phyloP scores from a whole-genome alignment of 2,888 invertebrate genomes.

The Sesia bembeciformis region DNA sequence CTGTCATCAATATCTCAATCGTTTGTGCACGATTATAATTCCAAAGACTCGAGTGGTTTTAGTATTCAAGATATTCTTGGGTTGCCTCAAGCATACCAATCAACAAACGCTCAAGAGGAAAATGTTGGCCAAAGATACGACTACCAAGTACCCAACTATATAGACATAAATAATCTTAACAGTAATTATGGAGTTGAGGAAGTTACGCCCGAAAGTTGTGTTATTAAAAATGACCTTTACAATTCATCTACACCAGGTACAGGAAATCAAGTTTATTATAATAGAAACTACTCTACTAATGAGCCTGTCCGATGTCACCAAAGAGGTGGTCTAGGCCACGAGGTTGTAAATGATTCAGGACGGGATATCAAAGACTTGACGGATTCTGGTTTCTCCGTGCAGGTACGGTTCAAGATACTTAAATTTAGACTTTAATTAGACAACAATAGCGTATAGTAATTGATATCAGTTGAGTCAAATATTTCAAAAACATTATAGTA shows the following conservation, averaged over 20 bases:
- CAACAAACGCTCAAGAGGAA: conserved; percentile 27
- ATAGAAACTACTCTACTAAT: conserved; percentile 38
- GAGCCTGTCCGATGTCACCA: conserved; percentile 47
- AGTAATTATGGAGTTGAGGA: conserved; percentile 49
- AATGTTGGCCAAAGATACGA: conserved; percentile 45
- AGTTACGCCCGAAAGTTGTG: conserved; percentile 32
- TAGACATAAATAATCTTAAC: conserved; percentile 53
- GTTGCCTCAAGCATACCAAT: conserved; percentile 48
- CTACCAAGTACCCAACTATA: conserved; percentile 52
- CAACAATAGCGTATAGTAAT: neutral
- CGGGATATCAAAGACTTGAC: conserved; percentile 35
- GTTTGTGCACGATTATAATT: conserved; percentile 61
- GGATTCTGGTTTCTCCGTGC: conserved; percentile 49
- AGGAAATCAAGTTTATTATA: conserved; percentile 37
- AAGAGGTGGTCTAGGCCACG: conserved; percentile 27
- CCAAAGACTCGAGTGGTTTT: conserved; percentile 63
- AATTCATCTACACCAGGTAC: conserved; percentile 26
- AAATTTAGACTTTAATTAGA: neutral
- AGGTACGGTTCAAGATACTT: conserved; percentile 31
- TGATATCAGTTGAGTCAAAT: neutral
- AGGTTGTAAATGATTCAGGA: conserved; percentile 41
- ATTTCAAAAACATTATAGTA: conserved; percentile 9
- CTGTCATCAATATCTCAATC: conserved; percentile 39
- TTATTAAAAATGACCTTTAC: conserved; percentile 29
- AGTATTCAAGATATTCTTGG: conserved; percentile 69